A percentile compares a stretch with the other conserved stretches of the same genome.
Evolutionary conservation across 1,140 invertebrate genomes (phyloP).

Genomic region (Microplitis mediator): DNA sequence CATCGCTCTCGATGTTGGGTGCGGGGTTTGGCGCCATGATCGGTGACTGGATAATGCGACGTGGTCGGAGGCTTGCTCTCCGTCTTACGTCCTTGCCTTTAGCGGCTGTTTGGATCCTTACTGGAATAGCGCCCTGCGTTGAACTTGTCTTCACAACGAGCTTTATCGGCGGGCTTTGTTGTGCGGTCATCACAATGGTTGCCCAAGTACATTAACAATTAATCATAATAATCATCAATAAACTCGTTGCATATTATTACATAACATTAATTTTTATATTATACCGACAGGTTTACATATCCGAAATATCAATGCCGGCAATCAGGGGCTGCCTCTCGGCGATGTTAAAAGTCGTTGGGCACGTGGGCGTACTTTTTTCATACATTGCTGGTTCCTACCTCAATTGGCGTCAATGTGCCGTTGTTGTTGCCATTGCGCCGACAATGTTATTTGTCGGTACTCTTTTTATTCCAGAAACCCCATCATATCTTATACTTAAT

Average conservation of each 20-base stretch:
- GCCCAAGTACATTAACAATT: slow-evolving; percentile 68
- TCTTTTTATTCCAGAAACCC: slow-evolving; percentile 82
- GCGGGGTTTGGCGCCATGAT: slow-evolving; percentile 79
- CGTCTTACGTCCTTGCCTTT: slow-evolving; percentile 74
- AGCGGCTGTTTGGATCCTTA: slow-evolving; percentile 77
- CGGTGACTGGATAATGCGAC: slow-evolving; percentile 76
- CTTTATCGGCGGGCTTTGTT: slow-evolving; percentile 79
- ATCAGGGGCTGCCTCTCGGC: slow-evolving; percentile 85
- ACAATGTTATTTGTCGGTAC: slow-evolving; percentile 72
- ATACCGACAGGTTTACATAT: slow-evolving; percentile 78
- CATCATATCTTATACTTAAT: slow-evolving; percentile 76
- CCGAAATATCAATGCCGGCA: slow-evolving; percentile 85
- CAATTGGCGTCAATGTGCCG: slow-evolving; percentile 80
- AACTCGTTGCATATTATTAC: background rate
- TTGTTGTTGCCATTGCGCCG: slow-evolving; percentile 76
- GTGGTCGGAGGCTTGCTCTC: slow-evolving; percentile 72
- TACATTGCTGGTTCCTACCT: slow-evolving; percentile 81
- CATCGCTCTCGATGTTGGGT: slow-evolving; percentile 77
- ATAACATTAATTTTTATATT: background rate
- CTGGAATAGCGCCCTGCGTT: slow-evolving; percentile 75
- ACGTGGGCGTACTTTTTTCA: slow-evolving; percentile 81
- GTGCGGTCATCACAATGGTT: slow-evolving; percentile 78
- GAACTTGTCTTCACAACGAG: slow-evolving; percentile 79
- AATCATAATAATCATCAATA: background rate
- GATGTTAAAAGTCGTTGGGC: slow-evolving; percentile 82